Evolutionary conservation across 2,113 vertebrate genomes (phyloP).

Genomic region (Aix galericulata): DNA sequence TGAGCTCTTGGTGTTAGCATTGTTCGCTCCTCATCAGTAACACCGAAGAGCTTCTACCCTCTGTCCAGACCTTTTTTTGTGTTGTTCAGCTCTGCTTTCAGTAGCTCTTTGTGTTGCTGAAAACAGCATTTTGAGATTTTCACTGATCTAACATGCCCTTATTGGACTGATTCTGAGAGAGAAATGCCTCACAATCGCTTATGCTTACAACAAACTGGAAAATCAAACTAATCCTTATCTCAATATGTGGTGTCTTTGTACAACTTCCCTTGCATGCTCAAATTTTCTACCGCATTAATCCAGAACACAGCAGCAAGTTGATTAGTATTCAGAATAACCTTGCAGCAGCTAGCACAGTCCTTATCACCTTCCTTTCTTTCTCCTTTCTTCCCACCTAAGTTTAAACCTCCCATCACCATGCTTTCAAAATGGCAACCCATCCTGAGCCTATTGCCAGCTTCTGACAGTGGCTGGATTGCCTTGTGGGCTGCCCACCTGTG

Average conservation of each 20-base stretch:
- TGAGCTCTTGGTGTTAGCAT: background rate
- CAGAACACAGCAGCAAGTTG: background rate
- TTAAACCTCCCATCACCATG: background rate
- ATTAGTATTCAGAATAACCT: background rate
- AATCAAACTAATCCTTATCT: slow-evolving; percentile 6
- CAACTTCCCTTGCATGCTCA: background rate
- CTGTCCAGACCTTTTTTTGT: background rate
- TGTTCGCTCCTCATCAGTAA: background rate
- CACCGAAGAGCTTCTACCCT: background rate
- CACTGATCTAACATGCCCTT: background rate
- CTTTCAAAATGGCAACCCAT: background rate
- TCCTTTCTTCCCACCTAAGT: background rate
- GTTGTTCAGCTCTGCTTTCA: background rate
- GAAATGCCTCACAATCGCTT: background rate
- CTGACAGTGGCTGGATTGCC: rapidly evolving
- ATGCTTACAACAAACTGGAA: background rate
- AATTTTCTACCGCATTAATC: background rate
- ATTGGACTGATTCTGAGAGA: background rate
- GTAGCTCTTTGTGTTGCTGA: background rate
- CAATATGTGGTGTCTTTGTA: background rate
- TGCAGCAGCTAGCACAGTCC: background rate
- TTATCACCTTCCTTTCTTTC: background rate
- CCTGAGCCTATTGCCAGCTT: background rate
- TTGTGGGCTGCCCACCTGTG: background rate
- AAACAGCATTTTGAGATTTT: background rate